Conservation (phyloP, 64 coral and sea anemone genomes). For the Trachythela sp. region DNA sequence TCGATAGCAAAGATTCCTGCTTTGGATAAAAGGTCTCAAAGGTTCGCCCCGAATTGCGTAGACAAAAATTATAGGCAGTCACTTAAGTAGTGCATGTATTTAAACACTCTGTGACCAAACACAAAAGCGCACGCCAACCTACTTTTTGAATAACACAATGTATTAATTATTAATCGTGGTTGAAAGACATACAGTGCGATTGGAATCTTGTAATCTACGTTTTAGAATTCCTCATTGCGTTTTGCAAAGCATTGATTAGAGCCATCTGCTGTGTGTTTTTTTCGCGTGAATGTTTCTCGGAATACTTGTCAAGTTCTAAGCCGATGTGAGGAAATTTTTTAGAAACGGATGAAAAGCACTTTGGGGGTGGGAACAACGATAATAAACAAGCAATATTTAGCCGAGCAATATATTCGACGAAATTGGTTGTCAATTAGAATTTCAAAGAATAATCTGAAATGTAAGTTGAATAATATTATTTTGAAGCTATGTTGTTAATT, state of each 20-base stretch:
- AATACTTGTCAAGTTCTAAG: background rate
- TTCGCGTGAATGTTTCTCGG: background rate
- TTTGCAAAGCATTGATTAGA: background rate
- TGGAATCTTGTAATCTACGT: background rate
- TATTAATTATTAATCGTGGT: background rate
- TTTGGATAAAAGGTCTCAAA: too few relatives aligned
- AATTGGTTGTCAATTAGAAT: too few relatives aligned
- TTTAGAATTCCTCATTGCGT: background rate
- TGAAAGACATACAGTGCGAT: background rate
- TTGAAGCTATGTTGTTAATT: too few relatives aligned
- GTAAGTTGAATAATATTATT: too few relatives aligned
- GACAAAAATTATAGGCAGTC: too few relatives aligned
- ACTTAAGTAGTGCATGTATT: too few relatives aligned
- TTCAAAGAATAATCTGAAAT: too few relatives aligned
- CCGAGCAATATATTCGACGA: too few relatives aligned
- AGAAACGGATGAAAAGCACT: background rate
- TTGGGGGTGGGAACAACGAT: background rate
- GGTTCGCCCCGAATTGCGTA: too few relatives aligned
- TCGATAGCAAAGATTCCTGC: too few relatives aligned
- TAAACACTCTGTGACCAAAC: too few relatives aligned
- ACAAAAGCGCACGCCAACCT: too few relatives aligned
- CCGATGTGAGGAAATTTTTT: background rate
- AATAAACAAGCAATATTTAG: background rate
- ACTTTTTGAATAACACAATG: background rate
- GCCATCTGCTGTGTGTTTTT: background rate